These are phyloP conservation scores for Capra hircus DNA, from an alignment of 2,113 vertebrate species.

Conservation along the genomic window DNA sequence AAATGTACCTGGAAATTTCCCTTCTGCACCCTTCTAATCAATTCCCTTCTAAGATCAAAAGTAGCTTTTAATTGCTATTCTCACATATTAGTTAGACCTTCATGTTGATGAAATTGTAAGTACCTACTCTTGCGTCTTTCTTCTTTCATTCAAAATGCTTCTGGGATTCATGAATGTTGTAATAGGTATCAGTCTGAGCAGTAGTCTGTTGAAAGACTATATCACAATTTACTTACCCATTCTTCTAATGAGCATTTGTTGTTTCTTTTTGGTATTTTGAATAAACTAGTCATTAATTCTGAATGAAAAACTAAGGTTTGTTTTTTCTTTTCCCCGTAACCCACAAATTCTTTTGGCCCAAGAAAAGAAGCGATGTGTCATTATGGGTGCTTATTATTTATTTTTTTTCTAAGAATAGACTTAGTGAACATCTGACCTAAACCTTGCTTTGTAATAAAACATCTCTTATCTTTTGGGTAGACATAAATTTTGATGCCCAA, in stretches of 20 bases:
- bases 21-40: neutral
- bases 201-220: neutral
- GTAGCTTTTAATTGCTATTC: neutral
- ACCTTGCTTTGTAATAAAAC: conserved; percentile 13
- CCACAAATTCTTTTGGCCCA: neutral
- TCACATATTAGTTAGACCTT: neutral
- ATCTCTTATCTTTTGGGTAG: conserved; percentile 19
- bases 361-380: neutral
- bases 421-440: conserved; percentile 8
- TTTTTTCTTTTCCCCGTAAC: neutral
- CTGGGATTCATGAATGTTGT: neutral
- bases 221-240: neutral
- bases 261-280: neutral
- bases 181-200: neutral
- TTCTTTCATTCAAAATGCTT: neutral
- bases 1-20: neutral
- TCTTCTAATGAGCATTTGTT: neutral
- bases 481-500: conserved; percentile 9
- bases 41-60: neutral
- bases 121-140: neutral
- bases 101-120: neutral
- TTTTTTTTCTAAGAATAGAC: conserved; percentile 27
- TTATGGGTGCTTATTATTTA: neutral
- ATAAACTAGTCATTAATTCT: neutral
- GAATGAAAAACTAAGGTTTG: neutral